Evolutionary conservation across 1,140 invertebrate genomes (phyloP), one percentile per base, ranked within the genome.

Genomic region (Chelonus insularis): DNA sequence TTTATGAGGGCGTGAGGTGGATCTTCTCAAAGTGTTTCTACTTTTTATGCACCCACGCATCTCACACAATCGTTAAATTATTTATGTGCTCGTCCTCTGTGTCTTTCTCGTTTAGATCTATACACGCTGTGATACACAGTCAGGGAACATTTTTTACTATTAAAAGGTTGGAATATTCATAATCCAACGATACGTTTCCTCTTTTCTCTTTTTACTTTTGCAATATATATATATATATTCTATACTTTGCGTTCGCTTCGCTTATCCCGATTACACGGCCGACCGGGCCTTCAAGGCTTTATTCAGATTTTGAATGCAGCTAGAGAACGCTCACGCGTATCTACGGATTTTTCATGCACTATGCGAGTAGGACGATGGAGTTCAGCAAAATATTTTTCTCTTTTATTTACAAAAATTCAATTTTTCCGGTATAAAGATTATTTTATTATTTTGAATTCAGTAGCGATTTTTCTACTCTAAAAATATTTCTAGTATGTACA

Each of bases 261-360:
- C 41, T 43, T 43, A 43, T 43, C 41, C 41, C 41, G 41, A 43
- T 43, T 43, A 43, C 41, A 43, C 41, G 41, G 41, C 41, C 41
- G 41, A 43, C 41, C 41, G 41, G 16, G 16, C 41, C 16, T 43
- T 43, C 12, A 14, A 43, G 41, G 41, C 41, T 43, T 43, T 43
- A 43, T 43, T 43, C 41, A 43, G 41, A 43, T 43, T 43, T 43
- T 43, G 41, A 43, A 43, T 18, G 41, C 41, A 43, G 41, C 41
- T 43, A 16, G 41, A 12, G 41, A 43, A 16, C 12, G 8, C 16
- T 43, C 41, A 14, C 41, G 41, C 41, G 16, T 43, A 43, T 43
- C 41, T 18, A 29, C 25, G 25, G 25, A 29, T 29, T 29, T 29
- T 29, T 29, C 25, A 29, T 29, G 25, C 7, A 7, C 3, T 29